A percentile compares a stretch with the other conserved stretches of the same genome.
These are phyloP conservation scores for Glyphotaelius pellucidus DNA, from an alignment of 2,888 invertebrate species.

Conservation along the genomic window DNA sequence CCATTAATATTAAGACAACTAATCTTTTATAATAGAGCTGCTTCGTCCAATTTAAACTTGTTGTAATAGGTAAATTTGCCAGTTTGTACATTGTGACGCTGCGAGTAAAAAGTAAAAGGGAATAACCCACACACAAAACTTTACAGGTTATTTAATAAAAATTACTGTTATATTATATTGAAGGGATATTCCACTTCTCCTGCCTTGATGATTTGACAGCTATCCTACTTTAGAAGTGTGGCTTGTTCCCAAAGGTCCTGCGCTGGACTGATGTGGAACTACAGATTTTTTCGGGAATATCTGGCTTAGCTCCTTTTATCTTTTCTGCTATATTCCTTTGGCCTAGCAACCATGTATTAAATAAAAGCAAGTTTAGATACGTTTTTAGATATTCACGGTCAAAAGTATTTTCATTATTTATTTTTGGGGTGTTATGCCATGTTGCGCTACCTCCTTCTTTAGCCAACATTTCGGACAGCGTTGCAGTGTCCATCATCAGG, in stretches of 20 bases:
- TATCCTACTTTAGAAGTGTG: too few species aligned
- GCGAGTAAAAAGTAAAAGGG: background rate
- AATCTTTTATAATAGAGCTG: background rate
- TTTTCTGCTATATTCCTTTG: background rate
- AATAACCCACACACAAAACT: background rate
- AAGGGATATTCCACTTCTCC: background rate
- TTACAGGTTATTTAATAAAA: background rate
- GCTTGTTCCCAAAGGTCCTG: too few species aligned
- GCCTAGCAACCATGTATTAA: background rate
- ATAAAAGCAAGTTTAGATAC: background rate
- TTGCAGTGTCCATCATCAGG: too few species aligned
- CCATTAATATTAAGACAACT: background rate
- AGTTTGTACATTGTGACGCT: background rate
- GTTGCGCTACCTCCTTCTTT: too few species aligned
- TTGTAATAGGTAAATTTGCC: background rate
- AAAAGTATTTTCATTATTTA: too few species aligned
- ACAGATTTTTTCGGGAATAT: background rate
- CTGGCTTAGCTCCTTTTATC: background rate
- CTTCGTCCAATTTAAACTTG: background rate
- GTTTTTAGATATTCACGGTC: too few species aligned
- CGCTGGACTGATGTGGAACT: background rate
- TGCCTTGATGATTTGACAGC: too few species aligned
- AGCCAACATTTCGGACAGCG: too few species aligned
- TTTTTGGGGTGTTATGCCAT: too few species aligned
- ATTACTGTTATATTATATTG: background rate